Evolutionary conservation across 2,113 vertebrate genomes (phyloP), one percentile per base, ranked within the genome.

Genomic region (Scytalopus superciliaris): DNA sequence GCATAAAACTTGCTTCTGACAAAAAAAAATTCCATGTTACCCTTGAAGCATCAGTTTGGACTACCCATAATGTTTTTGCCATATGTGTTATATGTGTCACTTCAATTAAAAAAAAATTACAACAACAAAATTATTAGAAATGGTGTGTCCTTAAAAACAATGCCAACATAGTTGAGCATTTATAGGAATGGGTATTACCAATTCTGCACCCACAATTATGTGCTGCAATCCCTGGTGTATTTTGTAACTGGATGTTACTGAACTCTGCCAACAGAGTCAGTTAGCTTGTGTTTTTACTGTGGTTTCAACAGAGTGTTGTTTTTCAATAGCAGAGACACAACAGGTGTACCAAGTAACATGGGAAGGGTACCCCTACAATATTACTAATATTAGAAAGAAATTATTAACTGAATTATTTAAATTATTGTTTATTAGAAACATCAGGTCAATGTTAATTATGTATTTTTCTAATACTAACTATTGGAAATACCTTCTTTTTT

Each of bases 191-290:
- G 27, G 8, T 55, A 53, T 84, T 91, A 72, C 33, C 39, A 81
- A 31, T 59, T 57, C 6, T 82, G 40, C 57, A 79, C 53, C 37
- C 67, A 87, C 56, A 93, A 96, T 94, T 93, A 89, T 3, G 19
- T 93, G 66, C 49, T 82, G 89, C 70, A 95, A 95, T 82, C 33
- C 15, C 16, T 40, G 30, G 13, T 45, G 27, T 73, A 25, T 96
- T 96, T 95, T 96, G 93, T 89, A 97, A 95, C 45, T 87, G 66
- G 16, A 82, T 94, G 42, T 72, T 93, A 53, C 47, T 82, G 87
- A 89, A 55, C 35, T 47, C n/a, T 66, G 37, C 37, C 14, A 35
- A 57, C 44, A 59, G 27, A 84, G 89, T 56, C 60, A 75, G n/a
- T 49, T 45, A 69, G n/a, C 7, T 72, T 82, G 47, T 64, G 35